These are phyloP conservation scores for Cydia amplana DNA, from an alignment of 1,140 invertebrate genomes.

Conservation along the genomic window DNA sequence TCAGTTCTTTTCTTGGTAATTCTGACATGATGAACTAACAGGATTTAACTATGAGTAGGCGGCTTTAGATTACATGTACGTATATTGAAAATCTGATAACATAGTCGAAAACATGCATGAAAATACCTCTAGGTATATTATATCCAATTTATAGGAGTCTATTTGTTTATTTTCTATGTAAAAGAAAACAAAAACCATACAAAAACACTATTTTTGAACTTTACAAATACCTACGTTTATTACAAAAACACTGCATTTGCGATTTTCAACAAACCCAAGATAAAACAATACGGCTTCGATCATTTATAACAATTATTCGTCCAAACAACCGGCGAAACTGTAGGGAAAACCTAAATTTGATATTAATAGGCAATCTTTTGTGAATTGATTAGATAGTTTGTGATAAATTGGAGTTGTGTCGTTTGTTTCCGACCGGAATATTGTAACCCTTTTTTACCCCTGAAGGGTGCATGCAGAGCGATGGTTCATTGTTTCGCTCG, in stretches of 20 bases:
- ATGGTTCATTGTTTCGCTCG: conserved; percentile 17
- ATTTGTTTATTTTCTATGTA: no score
- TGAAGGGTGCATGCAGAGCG: conserved; percentile 24
- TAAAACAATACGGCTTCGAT: conserved; percentile 65
- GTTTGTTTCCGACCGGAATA: conserved; percentile 34
- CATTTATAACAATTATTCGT: conserved; percentile 79
- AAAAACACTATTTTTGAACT: no score
- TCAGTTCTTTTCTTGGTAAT: neutral
- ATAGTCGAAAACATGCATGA: neutral
- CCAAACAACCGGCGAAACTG: conserved; percentile 74
- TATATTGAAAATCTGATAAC: neutral
- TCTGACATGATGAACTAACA: neutral
- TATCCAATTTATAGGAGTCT: no score
- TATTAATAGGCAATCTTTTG: conserved; percentile 70
- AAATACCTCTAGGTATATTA: no score
- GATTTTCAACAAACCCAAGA: conserved; percentile 39
- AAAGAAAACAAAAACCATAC: no score
- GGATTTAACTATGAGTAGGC: neutral
- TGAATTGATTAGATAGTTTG: conserved; percentile 76
- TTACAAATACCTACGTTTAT: no score
- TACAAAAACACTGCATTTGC: neutral
- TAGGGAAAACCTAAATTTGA: conserved; percentile 74
- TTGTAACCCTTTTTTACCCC: conserved; percentile 32
- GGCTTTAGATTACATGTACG: neutral
- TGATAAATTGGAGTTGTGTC: conserved; percentile 54